These are phyloP conservation scores for Caenorhabditis inopinata DNA, from an alignment of 1,140 invertebrate genomes.

Conservation along the genomic window DNA sequence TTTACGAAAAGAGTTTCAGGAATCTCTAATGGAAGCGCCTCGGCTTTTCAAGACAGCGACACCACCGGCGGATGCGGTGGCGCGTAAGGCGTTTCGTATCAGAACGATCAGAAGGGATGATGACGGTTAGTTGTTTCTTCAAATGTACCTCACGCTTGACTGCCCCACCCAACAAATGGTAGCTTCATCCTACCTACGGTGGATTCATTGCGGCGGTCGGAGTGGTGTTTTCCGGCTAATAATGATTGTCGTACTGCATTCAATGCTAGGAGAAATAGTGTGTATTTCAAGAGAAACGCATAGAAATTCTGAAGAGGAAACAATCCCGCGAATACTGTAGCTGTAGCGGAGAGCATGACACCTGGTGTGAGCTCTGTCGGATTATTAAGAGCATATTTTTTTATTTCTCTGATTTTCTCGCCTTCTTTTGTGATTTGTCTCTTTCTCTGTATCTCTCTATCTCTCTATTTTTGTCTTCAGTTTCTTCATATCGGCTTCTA, in stretches of 20 bases:
- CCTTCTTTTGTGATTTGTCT: too few relatives aligned
- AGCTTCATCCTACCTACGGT: conserved; percentile 25
- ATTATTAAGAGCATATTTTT: not conserved
- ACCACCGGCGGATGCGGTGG: conserved; percentile 9
- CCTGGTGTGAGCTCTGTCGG: conserved; percentile 1
- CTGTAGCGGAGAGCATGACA: conserved; percentile 12
- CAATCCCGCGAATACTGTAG: conserved; percentile 3
- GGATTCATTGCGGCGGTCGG: not conserved
- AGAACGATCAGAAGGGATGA: conserved; percentile 10
- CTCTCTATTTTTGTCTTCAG: too few relatives aligned
- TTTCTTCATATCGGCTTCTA: not conserved
- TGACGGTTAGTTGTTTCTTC: not conserved
- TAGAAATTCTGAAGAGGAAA: conserved; percentile 13
- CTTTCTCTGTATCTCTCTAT: not conserved
- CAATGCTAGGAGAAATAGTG: not conserved
- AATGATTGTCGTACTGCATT: conserved; percentile 17
- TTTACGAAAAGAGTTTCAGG: not conserved
- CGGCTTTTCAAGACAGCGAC: conserved; percentile 11
- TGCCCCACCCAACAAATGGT: not conserved
- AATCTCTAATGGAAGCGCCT: not conserved
- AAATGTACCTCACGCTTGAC: not conserved
- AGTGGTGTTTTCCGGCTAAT: not conserved
- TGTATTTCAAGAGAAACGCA: not conserved
- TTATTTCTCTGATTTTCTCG: not conserved
- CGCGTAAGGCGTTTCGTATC: conserved; percentile 10